Conservation (phyloP, 2,888 invertebrate species). For the Diabrotica balteata region DNA sequence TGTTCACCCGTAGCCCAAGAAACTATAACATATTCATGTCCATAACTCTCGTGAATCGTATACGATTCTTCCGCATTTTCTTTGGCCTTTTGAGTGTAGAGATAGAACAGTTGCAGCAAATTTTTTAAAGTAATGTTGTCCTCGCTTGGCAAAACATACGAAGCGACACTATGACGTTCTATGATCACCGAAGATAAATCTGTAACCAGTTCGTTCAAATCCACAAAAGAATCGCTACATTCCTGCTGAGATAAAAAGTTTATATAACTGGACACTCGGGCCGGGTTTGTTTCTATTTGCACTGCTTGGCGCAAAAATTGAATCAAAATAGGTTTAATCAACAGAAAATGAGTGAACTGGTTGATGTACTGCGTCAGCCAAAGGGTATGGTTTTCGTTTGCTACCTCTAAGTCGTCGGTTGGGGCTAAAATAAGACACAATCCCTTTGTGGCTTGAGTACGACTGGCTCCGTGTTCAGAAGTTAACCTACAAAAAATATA, state of each 20-base stretch:
- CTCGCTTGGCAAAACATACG: slow-evolving; percentile 67
- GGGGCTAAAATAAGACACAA: slow-evolving; percentile 55
- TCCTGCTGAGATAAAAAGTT: slow-evolving; percentile 83
- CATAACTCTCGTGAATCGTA: slow-evolving; percentile 61
- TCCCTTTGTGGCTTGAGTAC: slow-evolving; percentile 76
- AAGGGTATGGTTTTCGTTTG: slow-evolving; percentile 49
- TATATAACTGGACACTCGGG: slow-evolving; percentile 83
- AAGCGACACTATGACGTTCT: slow-evolving; percentile 86
- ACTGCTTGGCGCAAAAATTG: slow-evolving; percentile 83
- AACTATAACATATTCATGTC: slow-evolving; percentile 77
- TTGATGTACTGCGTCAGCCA: slow-evolving; percentile 74
- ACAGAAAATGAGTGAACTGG: slow-evolving; percentile 79
- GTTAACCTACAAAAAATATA: slow-evolving; percentile 62
- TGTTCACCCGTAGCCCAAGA: slow-evolving; percentile 79
- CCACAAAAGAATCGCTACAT: slow-evolving; percentile 69
- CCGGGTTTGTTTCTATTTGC: slow-evolving; percentile 88
- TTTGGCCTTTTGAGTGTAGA: slow-evolving; percentile 75
- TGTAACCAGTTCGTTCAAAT: slow-evolving; percentile 72
- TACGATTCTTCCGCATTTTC: slow-evolving; percentile 69
- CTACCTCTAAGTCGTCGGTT: slow-evolving; percentile 58
- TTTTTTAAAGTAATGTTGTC: slow-evolving; percentile 71
- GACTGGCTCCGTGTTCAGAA: slow-evolving; percentile 79
- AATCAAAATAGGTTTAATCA: slow-evolving; percentile 74
- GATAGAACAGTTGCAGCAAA: slow-evolving; percentile 75
- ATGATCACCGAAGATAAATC: slow-evolving; percentile 92